Evolutionary conservation across 1,140 invertebrate genomes (phyloP).

Genomic region (Pseudomyrmex flavicornis): DNA sequence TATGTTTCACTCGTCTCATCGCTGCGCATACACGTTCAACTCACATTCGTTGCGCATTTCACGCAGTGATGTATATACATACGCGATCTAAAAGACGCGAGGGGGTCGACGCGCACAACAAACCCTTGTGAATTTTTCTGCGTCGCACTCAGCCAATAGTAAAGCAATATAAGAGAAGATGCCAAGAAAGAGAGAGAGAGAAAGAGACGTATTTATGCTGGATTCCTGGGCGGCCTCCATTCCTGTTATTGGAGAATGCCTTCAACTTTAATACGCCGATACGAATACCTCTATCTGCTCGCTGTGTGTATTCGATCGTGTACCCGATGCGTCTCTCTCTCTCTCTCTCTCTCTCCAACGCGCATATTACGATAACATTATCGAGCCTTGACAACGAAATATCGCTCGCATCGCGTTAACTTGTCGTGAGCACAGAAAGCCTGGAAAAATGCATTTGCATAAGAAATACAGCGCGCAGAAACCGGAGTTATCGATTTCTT

Average conservation of each 20-base stretch:
- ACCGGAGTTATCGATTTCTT: neutral
- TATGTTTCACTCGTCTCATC: neutral
- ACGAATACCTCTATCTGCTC: slow-evolving; percentile 31
- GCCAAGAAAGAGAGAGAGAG: slow-evolving; percentile 34
- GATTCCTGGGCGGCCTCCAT: slow-evolving; percentile 77
- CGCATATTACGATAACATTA: slow-evolving; percentile 53
- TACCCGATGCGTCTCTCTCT: neutral
- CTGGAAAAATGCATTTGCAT: neutral
- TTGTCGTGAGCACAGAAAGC: neutral
- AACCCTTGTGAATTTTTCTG: slow-evolving; percentile 74
- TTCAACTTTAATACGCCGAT: slow-evolving; percentile 70
- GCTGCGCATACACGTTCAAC: neutral
- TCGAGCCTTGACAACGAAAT: slow-evolving; percentile 41
- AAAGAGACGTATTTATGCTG: slow-evolving; percentile 73
- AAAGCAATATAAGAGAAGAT: slow-evolving; percentile 80
- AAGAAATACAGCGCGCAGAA: slow-evolving; percentile 1
- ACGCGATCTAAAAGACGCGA: neutral
- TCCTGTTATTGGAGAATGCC: slow-evolving; percentile 81
- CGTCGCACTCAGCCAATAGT: slow-evolving; percentile 73
- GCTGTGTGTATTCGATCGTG: slow-evolving; percentile 31
- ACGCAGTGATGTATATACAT: neutral
- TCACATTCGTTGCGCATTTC: slow-evolving; percentile 10
- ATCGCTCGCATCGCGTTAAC: slow-evolving; percentile 31
- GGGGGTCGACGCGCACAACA: slow-evolving; percentile 27
- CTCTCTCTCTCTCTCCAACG: neutral